These are phyloP conservation scores for Gadopsis bispinosus DNA, from an alignment of 2,797 vertebrate species.

Conservation along the genomic window DNA sequence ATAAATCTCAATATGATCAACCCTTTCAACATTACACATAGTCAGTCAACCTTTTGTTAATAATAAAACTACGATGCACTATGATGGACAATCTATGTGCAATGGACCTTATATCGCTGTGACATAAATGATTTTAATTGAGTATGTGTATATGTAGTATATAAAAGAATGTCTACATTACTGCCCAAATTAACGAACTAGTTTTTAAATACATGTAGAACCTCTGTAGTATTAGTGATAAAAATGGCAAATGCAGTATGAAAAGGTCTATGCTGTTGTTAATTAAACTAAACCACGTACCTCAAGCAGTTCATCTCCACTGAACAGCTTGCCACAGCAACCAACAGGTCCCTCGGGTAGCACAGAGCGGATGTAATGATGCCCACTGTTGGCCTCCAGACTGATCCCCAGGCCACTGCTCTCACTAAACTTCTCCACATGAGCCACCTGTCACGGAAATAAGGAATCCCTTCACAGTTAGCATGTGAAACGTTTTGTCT, in stretches of 20 bases:
- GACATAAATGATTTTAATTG: neutral
- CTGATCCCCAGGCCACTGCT: constrained; percentile 97
- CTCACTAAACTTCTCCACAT: constrained; percentile 94
- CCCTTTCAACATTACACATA: neutral
- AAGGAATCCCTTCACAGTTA: constrained; percentile 1
- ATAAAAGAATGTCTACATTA: neutral
- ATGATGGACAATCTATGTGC: too few species aligned
- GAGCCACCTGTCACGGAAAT: constrained; percentile 87
- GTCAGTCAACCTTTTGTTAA: neutral
- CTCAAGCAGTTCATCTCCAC: constrained; percentile 96
- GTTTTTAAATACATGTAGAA: neutral
- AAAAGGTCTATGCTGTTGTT: neutral
- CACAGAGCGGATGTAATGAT: constrained; percentile 96
- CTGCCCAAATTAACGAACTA: neutral
- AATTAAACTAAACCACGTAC: constrained; percentile 74
- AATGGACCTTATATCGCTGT: neutral
- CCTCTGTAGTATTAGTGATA: neutral
- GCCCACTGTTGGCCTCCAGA: constrained; percentile 91
- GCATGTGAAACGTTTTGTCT: neutral
- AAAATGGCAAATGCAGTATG: neutral
- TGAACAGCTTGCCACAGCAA: constrained; percentile 91
- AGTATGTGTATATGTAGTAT: neutral
- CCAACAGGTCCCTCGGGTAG: constrained; percentile 97
- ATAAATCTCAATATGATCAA: neutral
- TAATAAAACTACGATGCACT: neutral